Base-by-base conservation (phyloP, 2,797 vertebrate species). In the Dryobates pubescens region DNA sequence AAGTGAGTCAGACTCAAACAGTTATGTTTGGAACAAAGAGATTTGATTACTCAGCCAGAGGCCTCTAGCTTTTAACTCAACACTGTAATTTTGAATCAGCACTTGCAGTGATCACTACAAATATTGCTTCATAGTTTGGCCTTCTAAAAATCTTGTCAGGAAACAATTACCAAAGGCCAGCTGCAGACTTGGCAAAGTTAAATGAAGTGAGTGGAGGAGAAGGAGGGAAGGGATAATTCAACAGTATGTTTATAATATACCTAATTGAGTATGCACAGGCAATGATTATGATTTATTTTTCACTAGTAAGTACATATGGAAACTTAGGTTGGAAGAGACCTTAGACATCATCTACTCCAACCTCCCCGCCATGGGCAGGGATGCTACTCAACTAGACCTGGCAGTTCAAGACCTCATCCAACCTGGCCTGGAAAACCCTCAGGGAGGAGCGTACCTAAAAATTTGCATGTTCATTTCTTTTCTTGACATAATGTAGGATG, bases 1-100 rank as follows among this genome's bases (percentile, higher is more conserved):
- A 89, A 94, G 32, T 54, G 78, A 94, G 24, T 94, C 78, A 94
- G 41, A 63, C 38, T 92, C 73, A 58, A 32, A 41, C 49, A 83
- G 61, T 88, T 92, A 81, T 22, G 3, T 70, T 79, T 92, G 86
- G 29, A 92, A 89, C 32, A 85, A 93, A 77, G 83, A 83, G 32
- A 86, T 94, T 78, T 93, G 63, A 90, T 94, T 89, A 87, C 47
- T 71, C 76, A 72, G 57, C 16, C 17, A 81, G 56, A 75, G 13
- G 27, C 61, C n/a, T 88, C 57, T 78, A 68, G 57, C 34, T 94
- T 90, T 89, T 74, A 92, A 68, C 38, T 86, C 62, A 77, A 22
- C 81, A 49, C 53, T 0, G 1, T 87, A 81, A 80, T 90, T 94
- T 85, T 86, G 59, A 90, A 69, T 76, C 63, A 70, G 38, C 23